These are phyloP conservation scores for Dolichallabes microphthalmus DNA, from an alignment of 2,113 vertebrate species.

Conservation along the genomic window DNA sequence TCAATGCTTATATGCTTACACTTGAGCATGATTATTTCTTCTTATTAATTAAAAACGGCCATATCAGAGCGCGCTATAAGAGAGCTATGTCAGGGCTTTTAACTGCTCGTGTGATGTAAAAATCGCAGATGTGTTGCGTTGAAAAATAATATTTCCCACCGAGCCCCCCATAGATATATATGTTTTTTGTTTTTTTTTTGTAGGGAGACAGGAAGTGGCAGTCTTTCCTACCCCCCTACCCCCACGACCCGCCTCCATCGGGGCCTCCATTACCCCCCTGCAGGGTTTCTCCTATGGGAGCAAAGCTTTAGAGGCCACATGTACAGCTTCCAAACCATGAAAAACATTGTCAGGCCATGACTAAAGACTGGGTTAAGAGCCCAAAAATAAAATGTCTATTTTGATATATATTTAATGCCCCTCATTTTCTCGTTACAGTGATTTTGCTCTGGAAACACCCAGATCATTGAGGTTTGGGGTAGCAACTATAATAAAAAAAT, in stretches of 20 bases:
- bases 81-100: neutral
- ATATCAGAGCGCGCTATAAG: no score
- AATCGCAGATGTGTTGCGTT: neutral
- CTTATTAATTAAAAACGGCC: neutral
- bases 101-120: neutral
- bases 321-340: conserved; percentile 37
- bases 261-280: conserved; percentile 30
- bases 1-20: neutral
- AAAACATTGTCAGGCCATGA: neutral
- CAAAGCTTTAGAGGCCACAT: conserved; percentile 48
- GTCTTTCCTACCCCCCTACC: conserved; percentile 7
- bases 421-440: neutral
- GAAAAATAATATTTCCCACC: neutral
- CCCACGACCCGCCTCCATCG: conserved; percentile 32
- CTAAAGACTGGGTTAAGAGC: conserved; percentile 11
- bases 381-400: conserved; percentile 31
- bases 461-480: neutral
- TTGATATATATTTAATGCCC: neutral
- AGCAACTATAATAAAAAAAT: neutral
- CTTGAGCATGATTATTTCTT: neutral
- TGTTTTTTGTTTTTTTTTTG: neutral
- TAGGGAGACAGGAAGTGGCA: conserved; percentile 4
- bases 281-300: conserved; percentile 36
- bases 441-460: conserved; percentile 23
- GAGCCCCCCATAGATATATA: neutral